Percentiles rank a stretch among this genome's conserved stretches.
Conservation (phyloP, 2,888 invertebrate genomes). For the Erynnis tages region DNA sequence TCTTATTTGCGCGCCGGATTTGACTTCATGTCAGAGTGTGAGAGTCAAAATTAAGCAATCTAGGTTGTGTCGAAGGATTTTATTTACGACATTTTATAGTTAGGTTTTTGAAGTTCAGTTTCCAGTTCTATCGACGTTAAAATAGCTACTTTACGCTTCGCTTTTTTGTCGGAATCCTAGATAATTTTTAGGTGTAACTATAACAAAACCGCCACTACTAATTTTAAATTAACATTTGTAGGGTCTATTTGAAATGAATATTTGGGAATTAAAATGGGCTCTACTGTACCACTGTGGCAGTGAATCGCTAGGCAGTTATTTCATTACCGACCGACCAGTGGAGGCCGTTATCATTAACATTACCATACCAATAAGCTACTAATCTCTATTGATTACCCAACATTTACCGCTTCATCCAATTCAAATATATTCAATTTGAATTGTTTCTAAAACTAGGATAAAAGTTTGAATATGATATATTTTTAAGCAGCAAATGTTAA, state of each 20-base stretch:
- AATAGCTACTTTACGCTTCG: too few relatives aligned
- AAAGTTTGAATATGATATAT: too few relatives aligned
- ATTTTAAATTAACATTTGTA: too few relatives aligned
- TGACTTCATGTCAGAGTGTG: background rate
- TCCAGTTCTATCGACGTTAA: too few relatives aligned
- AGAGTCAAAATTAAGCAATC: background rate
- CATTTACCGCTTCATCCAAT: slow-evolving; percentile 9
- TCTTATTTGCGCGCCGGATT: background rate
- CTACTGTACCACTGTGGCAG: slow-evolving; percentile 1
- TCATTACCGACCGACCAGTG: slow-evolving; percentile 2
- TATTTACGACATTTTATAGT: background rate
- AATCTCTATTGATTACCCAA: slow-evolving; percentile 10
- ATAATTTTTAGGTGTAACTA: too few relatives aligned
- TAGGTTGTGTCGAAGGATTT: background rate
- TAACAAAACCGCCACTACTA: too few relatives aligned
- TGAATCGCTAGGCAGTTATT: slow-evolving; percentile 7
- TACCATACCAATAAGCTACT: slow-evolving; percentile 12
- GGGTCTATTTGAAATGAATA: too few relatives aligned
- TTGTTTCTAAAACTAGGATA: background rate
- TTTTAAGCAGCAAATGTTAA: too few relatives aligned
- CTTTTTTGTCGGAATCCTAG: too few relatives aligned
- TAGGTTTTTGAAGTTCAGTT: too few relatives aligned
- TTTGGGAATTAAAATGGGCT: too few relatives aligned
- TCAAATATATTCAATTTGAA: background rate
- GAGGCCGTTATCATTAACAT: slow-evolving; percentile 12